Evolutionary conservation across 1,140 invertebrate species (phyloP), one percentile per base, ranked within the genome.

Genomic region (Apis florea): DNA sequence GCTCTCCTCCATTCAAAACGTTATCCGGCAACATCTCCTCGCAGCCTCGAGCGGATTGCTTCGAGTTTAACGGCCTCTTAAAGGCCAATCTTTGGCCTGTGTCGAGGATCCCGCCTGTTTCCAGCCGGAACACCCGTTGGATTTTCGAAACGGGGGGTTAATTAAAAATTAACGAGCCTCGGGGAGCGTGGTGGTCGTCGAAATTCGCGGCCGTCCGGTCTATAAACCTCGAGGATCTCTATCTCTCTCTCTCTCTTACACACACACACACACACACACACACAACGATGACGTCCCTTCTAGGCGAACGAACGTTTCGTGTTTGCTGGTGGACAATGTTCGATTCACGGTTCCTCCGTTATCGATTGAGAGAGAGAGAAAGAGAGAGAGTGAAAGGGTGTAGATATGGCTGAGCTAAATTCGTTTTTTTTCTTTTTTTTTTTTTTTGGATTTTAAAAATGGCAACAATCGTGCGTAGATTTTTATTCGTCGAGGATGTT

Each of bases 131-230:
- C 85, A 77, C 83, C 56, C 73, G 54, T 49, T 69, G 56, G 75
- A 82, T 87, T 78, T 84, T 84, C 58, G 70, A 67, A 56, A 11
- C 47, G 76, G 54, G 85, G 74, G 81, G 74, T 87, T 87, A 87
- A 87, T 87, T 87, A 87, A 87, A 87, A 87, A 87, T 87, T 87
- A 87, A 87, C 78, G 86, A 87, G 78, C 59, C 78, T 75, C 66
- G n/a, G 85, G 74, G 85, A 82, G 59, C 59, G 85, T 82, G 74
- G 85, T 74, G 78, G 58, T 53, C 74, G 74, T 82, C 78, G 74
- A 87, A 87, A 84, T 87, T 87, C 74, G 78, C 79, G 81, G 81
- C 68, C 77, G 84, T 49, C 61, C 74, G 85, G 47, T 70, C 69
- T 71, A 76, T 87, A 87, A 87, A 87, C 66, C 31, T 47, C 78